Conservation (phyloP, 2,888 invertebrate genomes). For the Drosophila longiperda region DNA sequence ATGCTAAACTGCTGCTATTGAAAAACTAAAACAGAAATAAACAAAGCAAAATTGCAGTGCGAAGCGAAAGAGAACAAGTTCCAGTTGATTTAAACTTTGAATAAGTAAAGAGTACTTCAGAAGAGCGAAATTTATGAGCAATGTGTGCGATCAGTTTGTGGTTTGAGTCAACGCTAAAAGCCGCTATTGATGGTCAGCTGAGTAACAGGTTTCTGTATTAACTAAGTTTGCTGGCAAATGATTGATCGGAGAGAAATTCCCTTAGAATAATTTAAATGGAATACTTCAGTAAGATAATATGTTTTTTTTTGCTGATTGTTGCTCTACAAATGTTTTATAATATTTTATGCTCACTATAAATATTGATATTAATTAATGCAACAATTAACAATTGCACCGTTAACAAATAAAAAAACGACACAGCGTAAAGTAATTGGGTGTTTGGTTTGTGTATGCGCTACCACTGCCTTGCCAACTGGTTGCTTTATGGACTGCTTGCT, state of each 20-base stretch:
- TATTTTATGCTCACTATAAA: neutral
- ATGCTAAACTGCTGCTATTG: slow-evolving; percentile 64
- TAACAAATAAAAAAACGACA: neutral
- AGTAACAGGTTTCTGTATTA: neutral
- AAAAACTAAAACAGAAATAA: slow-evolving; percentile 64
- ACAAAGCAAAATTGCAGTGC: slow-evolving; percentile 51
- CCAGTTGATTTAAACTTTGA: slow-evolving; percentile 23
- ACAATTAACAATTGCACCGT: neutral
- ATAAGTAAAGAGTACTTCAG: slow-evolving; percentile 2
- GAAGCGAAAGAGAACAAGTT: slow-evolving; percentile 31
- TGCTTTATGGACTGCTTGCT: slow-evolving; percentile 2
- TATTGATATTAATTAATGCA: neutral
- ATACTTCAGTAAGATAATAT: neutral
- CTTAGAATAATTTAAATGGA: neutral
- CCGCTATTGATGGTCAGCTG: neutral
- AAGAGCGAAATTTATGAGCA: neutral
- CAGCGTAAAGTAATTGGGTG: neutral
- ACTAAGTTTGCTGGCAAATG: neutral
- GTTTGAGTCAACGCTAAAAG: slow-evolving; percentile 24
- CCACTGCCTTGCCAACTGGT: neutral
- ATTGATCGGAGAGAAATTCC: neutral
- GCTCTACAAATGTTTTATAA: neutral
- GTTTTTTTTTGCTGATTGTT: neutral
- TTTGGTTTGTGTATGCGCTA: neutral
- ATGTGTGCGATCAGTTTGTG: slow-evolving; percentile 22